Base-by-base conservation (phyloP, 2,113 vertebrate species). In the Phalacrocorax pelagicus region DNA sequence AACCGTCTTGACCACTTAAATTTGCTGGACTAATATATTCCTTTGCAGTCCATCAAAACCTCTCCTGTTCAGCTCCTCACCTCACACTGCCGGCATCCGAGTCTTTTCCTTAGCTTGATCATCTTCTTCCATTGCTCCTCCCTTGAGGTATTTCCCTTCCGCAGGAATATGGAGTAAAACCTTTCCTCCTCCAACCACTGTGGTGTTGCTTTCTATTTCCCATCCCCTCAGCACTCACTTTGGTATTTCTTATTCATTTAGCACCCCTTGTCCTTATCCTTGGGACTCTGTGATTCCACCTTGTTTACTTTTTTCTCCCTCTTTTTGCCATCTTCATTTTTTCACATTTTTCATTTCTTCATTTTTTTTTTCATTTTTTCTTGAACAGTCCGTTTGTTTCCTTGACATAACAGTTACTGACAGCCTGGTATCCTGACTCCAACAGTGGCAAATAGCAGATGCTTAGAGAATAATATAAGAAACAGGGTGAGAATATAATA, bases 371-470 rank as follows among this genome's bases (percentile, higher is more conserved):
- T 38, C 38, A 38, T 42, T 61, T 95, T 83, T 83, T 78, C 65
- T 81, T 89, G 40, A 91, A 9, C 44, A 81, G 84, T 85, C 93
- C 84, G 44, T 87, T 97, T 94, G 34, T 96, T 96, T 95, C 87
- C 78, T 93, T 95, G 92, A 96, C 92, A 77, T 80, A 91, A 90
- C 92, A 75, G 16, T 88, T 95, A 82, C 93, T 93, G 94, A 95
- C 93, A 93, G 66, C 54, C 90, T 75, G 78, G 81, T 96, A 72
- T 96, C 90, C 78, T 82, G 57, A 72, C 91, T 96, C 96, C 87
- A 89, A 40, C 87, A 69, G 81, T 85, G 93, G 93, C 96, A 95
- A 96, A 96, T 87, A 96, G 84, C 96, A 96, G 96, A 94, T 96
- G 90, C 84, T 96, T 85, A 77, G 93, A 91, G 40, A 95, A 88